These are phyloP conservation scores for Urocynchramus pylzowi DNA, from an alignment of 2,113 vertebrate genomes.

Conservation along the genomic window DNA sequence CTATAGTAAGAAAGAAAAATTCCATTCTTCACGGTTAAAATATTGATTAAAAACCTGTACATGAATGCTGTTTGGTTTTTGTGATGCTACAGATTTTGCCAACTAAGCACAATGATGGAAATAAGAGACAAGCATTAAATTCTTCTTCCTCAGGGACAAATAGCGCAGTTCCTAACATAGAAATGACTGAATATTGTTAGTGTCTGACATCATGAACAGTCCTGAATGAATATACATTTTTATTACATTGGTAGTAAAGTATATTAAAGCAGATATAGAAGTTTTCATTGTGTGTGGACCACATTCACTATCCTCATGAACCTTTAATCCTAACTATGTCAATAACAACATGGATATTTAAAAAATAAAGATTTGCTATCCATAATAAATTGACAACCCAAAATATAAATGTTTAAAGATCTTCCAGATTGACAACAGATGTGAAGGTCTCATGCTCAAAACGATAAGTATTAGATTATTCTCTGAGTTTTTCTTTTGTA, in stretches of 20 bases:
- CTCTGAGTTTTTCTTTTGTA: neutral
- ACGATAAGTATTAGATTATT: neutral
- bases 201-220: neutral
- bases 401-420: neutral
- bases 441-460: neutral
- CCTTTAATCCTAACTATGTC: neutral
- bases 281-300: neutral
- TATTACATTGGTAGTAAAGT: neutral
- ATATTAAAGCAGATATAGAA: neutral
- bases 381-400: neutral
- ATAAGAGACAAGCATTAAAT: neutral
- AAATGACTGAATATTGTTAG: neutral
- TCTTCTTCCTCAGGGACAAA: neutral
- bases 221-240: neutral
- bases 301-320: neutral
- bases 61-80: neutral
- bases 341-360: neutral
- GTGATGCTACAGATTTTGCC: neutral
- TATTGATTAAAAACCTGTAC: neutral
- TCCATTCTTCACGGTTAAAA: neutral
- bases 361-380: neutral
- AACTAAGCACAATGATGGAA: neutral
- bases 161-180: neutral
- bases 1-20: neutral
- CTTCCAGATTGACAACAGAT: neutral